Conservation (phyloP, 2,888 invertebrate species). For the Matsumyia berberina region DNA sequence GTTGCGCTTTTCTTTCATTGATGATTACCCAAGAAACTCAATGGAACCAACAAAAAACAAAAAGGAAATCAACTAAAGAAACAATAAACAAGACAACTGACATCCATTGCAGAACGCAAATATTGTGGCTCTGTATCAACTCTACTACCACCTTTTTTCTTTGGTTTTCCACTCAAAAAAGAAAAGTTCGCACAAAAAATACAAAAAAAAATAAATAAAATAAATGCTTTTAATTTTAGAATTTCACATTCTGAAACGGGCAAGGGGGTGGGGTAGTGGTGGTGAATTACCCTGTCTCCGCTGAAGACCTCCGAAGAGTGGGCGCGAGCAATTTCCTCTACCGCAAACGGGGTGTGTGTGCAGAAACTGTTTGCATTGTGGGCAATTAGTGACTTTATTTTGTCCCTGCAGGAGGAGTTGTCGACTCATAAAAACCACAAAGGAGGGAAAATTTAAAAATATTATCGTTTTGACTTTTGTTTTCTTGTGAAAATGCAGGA, state of each 20-base stretch:
- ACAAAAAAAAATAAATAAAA: neutral
- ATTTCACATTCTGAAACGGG: conserved; percentile 17
- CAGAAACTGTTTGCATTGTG: conserved; percentile 38
- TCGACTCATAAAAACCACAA: conserved; percentile 35
- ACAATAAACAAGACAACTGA: conserved; percentile 45
- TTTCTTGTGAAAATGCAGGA: conserved; percentile 16
- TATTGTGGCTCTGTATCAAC: neutral
- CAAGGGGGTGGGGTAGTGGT: neutral
- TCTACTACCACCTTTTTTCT: neutral
- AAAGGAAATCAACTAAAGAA: neutral
- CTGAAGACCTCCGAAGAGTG: conserved; percentile 29
- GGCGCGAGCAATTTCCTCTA: conserved; percentile 9
- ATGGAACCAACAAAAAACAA: conserved; percentile 10
- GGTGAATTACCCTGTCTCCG: conserved; percentile 19
- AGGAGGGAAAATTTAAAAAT: conserved; percentile 9
- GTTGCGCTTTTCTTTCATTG: conserved; percentile 49
- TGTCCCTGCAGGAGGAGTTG: conserved; percentile 46
- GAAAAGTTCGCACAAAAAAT: neutral
- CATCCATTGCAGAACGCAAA: neutral
- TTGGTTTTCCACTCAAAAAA: neutral
- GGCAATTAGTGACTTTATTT: conserved; percentile 65
- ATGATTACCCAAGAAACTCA: conserved; percentile 52
- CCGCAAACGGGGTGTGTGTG: neutral
- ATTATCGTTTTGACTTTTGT: conserved; percentile 48
- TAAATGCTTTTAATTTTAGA: conserved; percentile 40